A percentile compares a stretch with the other conserved stretches of the same genome.
These are phyloP conservation scores for Tetranychus truncatus DNA, from an alignment of 2,888 invertebrate genomes.

Conservation along the genomic window DNA sequence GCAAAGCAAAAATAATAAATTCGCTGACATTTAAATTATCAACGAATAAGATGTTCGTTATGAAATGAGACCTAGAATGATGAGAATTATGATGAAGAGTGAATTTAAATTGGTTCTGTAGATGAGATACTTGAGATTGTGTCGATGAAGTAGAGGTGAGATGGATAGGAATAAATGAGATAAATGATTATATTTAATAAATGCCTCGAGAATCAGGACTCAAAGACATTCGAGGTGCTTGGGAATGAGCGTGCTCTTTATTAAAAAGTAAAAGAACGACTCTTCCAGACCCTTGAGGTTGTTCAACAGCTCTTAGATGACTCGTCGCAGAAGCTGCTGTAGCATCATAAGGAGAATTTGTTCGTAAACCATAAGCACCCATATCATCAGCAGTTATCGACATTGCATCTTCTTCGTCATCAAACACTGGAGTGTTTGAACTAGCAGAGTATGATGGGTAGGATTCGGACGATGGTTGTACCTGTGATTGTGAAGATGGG, in stretches of 20 bases:
- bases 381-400: background rate
- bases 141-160: background rate
- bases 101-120: background rate
- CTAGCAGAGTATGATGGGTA: background rate
- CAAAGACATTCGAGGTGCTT: background rate
- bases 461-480: background rate
- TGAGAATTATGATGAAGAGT: background rate
- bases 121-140: too few species aligned
- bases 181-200: background rate
- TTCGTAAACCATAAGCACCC: background rate
- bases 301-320: background rate
- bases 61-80: background rate
- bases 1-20: background rate
- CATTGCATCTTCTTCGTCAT: background rate
- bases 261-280: background rate
- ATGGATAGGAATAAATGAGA: background rate
- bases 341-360: background rate
- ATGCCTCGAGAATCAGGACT: background rate
- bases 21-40: background rate
- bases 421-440: background rate
- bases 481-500: background rate
- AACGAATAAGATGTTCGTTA: background rate
- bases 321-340: background rate
- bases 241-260: background rate
- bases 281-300: background rate